A percentile compares a stretch with the other conserved stretches of the same genome.
Evolutionary conservation across 2,888 invertebrate species (phyloP).

Genomic region (Poecilobothrus nobilitatus): DNA sequence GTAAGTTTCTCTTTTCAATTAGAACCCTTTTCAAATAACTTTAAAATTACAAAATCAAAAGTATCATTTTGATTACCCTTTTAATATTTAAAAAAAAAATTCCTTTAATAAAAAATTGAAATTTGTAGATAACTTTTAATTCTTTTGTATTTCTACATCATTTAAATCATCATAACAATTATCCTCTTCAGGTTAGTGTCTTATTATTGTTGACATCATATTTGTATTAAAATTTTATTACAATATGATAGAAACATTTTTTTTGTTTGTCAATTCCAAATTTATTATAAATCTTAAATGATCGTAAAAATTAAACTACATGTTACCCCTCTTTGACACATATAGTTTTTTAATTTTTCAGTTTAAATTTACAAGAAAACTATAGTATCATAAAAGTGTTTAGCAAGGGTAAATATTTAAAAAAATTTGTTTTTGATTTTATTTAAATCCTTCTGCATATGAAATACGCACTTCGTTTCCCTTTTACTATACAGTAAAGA

Average conservation of each 20-base stretch:
- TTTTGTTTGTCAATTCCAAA: too few relatives aligned
- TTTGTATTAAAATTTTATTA: too few relatives aligned
- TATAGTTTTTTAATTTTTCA: too few relatives aligned
- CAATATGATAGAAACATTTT: not conserved
- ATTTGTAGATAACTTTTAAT: not conserved
- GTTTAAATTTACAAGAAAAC: not conserved
- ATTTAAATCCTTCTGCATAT: not conserved
- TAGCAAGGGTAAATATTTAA: not conserved
- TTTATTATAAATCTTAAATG: too few relatives aligned
- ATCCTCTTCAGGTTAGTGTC: conserved; percentile 1
- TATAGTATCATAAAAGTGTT: not conserved
- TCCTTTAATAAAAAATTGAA: not conserved
- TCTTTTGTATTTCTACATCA: not conserved
- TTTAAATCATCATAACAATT: not conserved
- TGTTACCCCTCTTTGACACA: not conserved
- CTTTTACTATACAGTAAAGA: too few relatives aligned
- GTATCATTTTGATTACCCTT: not conserved
- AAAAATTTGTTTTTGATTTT: not conserved
- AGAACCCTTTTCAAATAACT: not conserved
- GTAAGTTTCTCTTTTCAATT: not conserved
- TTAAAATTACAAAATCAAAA: not conserved
- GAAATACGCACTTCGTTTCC: not conserved
- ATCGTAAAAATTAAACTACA: too few relatives aligned
- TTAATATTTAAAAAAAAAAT: not conserved
- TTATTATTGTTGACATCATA: not conserved